Conservation (phyloP, 2,797 vertebrate genomes). For the Enteromius paludinosus region DNA sequence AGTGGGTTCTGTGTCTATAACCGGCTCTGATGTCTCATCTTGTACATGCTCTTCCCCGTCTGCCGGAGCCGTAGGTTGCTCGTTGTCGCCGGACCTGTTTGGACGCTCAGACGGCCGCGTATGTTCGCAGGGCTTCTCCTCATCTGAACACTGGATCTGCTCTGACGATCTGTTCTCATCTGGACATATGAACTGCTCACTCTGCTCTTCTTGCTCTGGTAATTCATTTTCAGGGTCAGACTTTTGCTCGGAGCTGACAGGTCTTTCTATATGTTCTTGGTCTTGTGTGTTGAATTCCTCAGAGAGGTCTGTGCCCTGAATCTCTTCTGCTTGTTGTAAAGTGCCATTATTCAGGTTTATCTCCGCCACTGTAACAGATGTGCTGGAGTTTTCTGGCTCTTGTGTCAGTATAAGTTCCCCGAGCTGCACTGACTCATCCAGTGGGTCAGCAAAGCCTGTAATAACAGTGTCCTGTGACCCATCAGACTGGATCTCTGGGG, state of each 20-base stretch:
- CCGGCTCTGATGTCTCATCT: neutral
- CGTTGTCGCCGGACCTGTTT: neutral
- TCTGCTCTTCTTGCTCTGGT: neutral
- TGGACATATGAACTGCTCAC: neutral
- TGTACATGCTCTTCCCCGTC: conserved; percentile 1
- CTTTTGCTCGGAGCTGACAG: conserved; percentile 25
- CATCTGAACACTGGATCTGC: conserved; percentile 19
- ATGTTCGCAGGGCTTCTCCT: conserved; percentile 31
- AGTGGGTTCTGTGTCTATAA: conserved; percentile 16
- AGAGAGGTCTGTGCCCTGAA: neutral
- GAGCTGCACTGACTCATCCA: neutral
- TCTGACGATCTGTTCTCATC: neutral
- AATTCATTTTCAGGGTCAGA: neutral
- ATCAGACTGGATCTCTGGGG: conserved; percentile 42
- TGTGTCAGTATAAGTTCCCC: neutral
- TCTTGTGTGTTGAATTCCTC: conserved; percentile 31
- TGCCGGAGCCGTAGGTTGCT: neutral
- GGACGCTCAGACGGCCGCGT: neutral
- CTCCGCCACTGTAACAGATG: conserved; percentile 12
- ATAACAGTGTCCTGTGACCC: neutral
- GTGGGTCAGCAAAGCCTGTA: conserved; percentile 3
- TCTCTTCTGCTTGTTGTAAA: neutral
- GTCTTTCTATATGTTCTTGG: conserved; percentile 29
- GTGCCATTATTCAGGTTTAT: conserved; percentile 38
- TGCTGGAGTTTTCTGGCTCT: conserved; percentile 16